Percentiles rank a stretch among this genome's conserved stretches.
Evolutionary conservation across 2,888 invertebrate genomes (phyloP).

Genomic region (Euzetes globulus): DNA sequence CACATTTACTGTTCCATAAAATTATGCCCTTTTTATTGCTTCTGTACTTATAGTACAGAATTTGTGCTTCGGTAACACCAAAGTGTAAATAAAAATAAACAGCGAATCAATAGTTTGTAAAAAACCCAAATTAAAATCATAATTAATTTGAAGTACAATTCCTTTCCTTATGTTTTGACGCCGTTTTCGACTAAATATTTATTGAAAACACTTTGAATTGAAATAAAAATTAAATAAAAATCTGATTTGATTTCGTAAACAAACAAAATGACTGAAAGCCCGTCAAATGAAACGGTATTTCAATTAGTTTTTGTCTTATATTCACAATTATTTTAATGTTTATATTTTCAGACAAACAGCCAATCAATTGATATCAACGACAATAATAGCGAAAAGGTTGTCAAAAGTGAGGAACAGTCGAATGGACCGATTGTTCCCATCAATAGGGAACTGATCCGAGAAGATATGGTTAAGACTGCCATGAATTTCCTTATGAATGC

Average conservation of each 20-base stretch:
- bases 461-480: slow-evolving; percentile 36
- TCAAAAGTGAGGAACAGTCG: not conserved
- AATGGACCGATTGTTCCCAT: not conserved
- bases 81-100: no score
- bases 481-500: slow-evolving; percentile 37
- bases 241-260: no score
- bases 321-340: not conserved
- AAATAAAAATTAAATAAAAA: no score
- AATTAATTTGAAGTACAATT: no score
- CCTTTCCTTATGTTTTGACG: no score
- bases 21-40: not conserved
- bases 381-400: not conserved
- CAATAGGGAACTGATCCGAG: slow-evolving; percentile 21
- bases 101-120: no score
- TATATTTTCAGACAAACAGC: not conserved
- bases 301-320: not conserved
- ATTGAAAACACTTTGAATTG: no score
- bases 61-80: no score
- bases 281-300: not conserved
- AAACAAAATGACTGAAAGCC: no score
- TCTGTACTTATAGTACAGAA: not conserved
- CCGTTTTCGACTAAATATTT: no score
- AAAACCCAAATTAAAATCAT: no score
- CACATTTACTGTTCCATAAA: not conserved
- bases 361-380: not conserved